A percentile compares a stretch with the other conserved stretches of the same genome.
phyloP scores from a whole-genome alignment of 2,797 vertebrate species.

The Karalla daura region DNA sequence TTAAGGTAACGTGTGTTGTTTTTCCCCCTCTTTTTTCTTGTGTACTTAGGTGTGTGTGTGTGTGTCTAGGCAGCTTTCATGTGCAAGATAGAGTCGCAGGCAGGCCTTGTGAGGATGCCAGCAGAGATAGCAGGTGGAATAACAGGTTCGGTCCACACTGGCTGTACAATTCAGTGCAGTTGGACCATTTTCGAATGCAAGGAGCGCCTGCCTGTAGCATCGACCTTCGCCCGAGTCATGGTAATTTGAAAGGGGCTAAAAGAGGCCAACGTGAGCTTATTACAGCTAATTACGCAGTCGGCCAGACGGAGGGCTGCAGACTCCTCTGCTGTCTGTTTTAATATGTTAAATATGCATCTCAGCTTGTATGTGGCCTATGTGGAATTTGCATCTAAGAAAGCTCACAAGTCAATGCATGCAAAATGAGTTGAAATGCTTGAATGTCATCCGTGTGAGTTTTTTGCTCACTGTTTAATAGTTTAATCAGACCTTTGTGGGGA shows the following conservation, averaged over 20 bases:
- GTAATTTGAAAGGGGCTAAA: constrained; percentile 42
- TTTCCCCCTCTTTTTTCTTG: constrained; percentile 1
- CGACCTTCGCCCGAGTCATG: constrained; percentile 57
- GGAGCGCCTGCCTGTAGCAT: background rate
- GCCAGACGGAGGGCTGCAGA: background rate
- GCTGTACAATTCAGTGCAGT: background rate
- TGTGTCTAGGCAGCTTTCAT: constrained; percentile 5
- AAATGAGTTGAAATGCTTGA: constrained; percentile 34
- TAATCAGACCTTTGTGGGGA: background rate
- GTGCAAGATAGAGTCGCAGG: constrained; percentile 21
- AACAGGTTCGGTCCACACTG: constrained; percentile 40
- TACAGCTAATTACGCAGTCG: constrained; percentile 26
- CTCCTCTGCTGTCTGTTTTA: background rate
- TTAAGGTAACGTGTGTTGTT: constrained; percentile 68
- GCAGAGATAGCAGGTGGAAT: constrained; percentile 20
- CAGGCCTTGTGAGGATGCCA: constrained; percentile 12
- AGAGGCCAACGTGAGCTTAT: constrained; percentile 22
- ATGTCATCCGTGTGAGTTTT: background rate
- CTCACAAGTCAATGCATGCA: constrained; percentile 10
- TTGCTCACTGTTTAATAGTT: background rate
- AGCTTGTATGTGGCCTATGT: background rate
- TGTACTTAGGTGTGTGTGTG: background rate
- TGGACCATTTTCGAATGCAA: constrained; percentile 23
- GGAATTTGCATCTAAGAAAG: constrained; percentile 23
- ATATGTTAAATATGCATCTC: constrained; percentile 6